Evolutionary conservation across 1,140 invertebrate genomes (phyloP).

Genomic region (Anoplophora glabripennis): DNA sequence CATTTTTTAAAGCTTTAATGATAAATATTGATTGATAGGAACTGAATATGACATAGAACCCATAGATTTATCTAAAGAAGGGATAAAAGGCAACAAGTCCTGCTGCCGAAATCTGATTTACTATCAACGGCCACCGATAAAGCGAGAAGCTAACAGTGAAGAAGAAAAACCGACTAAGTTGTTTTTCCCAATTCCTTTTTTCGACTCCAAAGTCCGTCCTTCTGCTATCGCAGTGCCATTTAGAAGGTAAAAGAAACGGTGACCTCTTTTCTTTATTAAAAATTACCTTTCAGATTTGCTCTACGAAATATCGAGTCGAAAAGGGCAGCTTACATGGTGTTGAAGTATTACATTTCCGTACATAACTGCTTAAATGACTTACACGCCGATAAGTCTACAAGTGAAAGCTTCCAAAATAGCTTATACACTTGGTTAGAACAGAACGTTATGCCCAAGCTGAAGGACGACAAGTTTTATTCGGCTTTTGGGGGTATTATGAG

Average conservation of each 20-base stretch:
- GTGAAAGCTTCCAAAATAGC: slow-evolving; percentile 55
- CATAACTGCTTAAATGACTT: slow-evolving; percentile 51
- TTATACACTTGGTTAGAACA: slow-evolving; percentile 57
- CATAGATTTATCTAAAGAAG: slow-evolving; percentile 20
- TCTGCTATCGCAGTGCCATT: slow-evolving; percentile 53
- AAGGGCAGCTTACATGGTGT: slow-evolving; percentile 53
- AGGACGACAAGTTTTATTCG: slow-evolving; percentile 59
- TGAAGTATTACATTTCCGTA: slow-evolving; percentile 56
- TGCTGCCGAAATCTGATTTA: slow-evolving; percentile 23
- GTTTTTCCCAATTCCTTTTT: slow-evolving; percentile 52
- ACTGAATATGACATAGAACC: slow-evolving; percentile 16
- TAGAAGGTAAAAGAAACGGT: slow-evolving; percentile 25
- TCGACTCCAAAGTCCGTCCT: slow-evolving; percentile 49
- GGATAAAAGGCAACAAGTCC: slow-evolving; percentile 3
- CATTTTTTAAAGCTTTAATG: background rate
- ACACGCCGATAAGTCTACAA: slow-evolving; percentile 37
- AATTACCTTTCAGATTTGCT: slow-evolving; percentile 36
- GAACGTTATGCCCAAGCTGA: slow-evolving; percentile 55
- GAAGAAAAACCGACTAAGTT: background rate
- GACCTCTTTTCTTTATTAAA: no score
- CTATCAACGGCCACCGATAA: slow-evolving; percentile 2
- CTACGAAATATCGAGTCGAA: slow-evolving; percentile 55
- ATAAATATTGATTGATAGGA: slow-evolving; percentile 6
- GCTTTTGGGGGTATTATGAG: slow-evolving; percentile 59
- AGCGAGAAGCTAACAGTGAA: background rate